Evolutionary conservation across 2,888 invertebrate genomes (phyloP).

Genomic region (Heliconius ethilla): DNA sequence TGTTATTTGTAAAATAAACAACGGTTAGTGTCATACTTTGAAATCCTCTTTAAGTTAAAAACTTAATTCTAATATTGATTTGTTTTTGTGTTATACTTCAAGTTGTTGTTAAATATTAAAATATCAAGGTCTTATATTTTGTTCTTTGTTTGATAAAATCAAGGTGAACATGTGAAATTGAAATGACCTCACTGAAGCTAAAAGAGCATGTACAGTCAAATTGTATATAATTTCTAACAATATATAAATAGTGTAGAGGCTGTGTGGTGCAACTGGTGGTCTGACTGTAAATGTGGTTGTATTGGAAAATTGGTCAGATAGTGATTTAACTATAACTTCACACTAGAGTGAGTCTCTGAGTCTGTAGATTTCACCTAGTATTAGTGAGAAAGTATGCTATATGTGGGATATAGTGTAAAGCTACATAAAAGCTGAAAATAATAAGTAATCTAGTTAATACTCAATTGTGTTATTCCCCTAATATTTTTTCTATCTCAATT

Average conservation of each 20-base stretch:
- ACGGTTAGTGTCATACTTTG: not conserved
- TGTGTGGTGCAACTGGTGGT: not conserved
- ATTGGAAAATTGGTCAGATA: not conserved
- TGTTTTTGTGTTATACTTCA: not conserved
- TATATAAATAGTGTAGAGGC: not conserved
- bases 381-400: no score
- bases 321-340: not conserved
- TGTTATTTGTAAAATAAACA: not conserved
- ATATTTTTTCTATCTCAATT: not conserved
- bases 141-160: not conserved
- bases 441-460: not conserved
- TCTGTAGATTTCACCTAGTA: no score
- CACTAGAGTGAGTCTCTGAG: not conserved
- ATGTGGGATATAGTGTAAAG: no score
- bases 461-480: not conserved
- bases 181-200: not conserved
- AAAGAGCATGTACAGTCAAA: conserved; percentile 15
- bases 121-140: not conserved
- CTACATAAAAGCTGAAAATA: not conserved
- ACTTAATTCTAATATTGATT: not conserved
- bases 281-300: not conserved
- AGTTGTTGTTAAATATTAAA: not conserved
- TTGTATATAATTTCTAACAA: not conserved
- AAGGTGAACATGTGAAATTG: not conserved
- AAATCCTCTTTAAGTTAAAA: not conserved